A percentile compares a stretch with the other conserved stretches of the same genome.
phyloP scores from a whole-genome alignment of 2,113 vertebrate genomes.

The Microtus montanus region DNA sequence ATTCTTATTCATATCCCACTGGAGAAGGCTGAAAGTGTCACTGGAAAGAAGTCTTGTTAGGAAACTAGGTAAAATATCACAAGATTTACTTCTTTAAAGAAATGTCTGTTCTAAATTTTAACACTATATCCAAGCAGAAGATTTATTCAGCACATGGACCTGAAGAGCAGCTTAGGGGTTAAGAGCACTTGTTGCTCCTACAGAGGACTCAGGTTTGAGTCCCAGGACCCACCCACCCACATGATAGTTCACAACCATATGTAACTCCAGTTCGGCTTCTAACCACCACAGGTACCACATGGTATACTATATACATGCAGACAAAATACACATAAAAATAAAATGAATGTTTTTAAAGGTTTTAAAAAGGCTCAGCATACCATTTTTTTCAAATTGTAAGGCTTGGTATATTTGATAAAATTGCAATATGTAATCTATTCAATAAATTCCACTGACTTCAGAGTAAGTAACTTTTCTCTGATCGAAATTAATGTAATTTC shows the following conservation, averaged over 20 bases:
- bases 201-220: not conserved
- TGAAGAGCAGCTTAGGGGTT: not conserved
- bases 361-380: not conserved
- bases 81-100: not conserved
- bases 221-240: not conserved
- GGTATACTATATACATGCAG: not conserved
- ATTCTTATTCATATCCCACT: slow-evolving; percentile 82
- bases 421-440: not conserved
- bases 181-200: not conserved
- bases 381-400: slow-evolving; percentile 42
- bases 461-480: slow-evolving; percentile 17
- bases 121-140: not conserved
- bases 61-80: slow-evolving; percentile 9
- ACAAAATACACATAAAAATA: not conserved
- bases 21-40: slow-evolving; percentile 82
- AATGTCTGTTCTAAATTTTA: slow-evolving; percentile 3
- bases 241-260: not conserved
- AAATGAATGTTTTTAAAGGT: not conserved
- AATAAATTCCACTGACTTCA: slow-evolving; percentile 9
- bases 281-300: not conserved
- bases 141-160: not conserved
- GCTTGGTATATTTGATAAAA: slow-evolving; percentile 36
- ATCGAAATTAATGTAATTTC: not conserved
- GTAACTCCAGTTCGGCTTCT: not conserved
- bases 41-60: slow-evolving; percentile 82